Percentiles rank a stretch among this genome's conserved stretches.
Conservation (phyloP, 2,888 invertebrate genomes). For the Cordilura impudica region DNA sequence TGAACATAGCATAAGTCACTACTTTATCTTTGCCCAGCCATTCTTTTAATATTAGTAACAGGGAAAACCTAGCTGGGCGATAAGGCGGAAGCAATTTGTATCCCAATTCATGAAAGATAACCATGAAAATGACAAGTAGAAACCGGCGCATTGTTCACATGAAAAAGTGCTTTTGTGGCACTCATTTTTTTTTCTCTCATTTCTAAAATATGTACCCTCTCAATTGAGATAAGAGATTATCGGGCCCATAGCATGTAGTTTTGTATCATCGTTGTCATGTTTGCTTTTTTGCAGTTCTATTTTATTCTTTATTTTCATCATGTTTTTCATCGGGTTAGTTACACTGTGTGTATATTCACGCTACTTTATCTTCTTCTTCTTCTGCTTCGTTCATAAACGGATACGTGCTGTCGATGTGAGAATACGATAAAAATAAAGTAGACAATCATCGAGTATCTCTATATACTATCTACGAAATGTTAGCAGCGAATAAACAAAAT, state of each 20-base stretch:
- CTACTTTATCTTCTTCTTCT: neutral
- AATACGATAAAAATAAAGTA: conserved; percentile 30
- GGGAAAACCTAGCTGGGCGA: too few species aligned
- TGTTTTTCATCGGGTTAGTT: conserved; percentile 35
- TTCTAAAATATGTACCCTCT: too few species aligned
- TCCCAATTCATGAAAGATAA: too few species aligned
- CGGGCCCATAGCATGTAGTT: neutral
- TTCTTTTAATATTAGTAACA: too few species aligned
- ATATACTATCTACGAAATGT: neutral
- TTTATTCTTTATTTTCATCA: conserved; percentile 25
- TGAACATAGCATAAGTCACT: too few species aligned
- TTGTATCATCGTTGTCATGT: conserved; percentile 16
- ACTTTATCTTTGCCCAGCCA: too few species aligned
- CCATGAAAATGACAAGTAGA: too few species aligned
- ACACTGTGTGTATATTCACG: conserved; percentile 19
- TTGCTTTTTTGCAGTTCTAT: conserved; percentile 33
- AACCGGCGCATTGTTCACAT: too few species aligned
- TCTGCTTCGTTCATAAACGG: conserved; percentile 9
- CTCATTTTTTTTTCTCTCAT: too few species aligned
- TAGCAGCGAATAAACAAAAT: neutral
- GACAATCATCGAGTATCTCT: neutral
- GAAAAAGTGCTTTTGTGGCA: too few species aligned
- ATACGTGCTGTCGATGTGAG: conserved; percentile 43
- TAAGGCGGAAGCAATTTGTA: too few species aligned
- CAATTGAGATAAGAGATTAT: too few species aligned